Evolutionary conservation across 2,113 vertebrate species (phyloP).

Genomic region (Geococcyx californianus): DNA sequence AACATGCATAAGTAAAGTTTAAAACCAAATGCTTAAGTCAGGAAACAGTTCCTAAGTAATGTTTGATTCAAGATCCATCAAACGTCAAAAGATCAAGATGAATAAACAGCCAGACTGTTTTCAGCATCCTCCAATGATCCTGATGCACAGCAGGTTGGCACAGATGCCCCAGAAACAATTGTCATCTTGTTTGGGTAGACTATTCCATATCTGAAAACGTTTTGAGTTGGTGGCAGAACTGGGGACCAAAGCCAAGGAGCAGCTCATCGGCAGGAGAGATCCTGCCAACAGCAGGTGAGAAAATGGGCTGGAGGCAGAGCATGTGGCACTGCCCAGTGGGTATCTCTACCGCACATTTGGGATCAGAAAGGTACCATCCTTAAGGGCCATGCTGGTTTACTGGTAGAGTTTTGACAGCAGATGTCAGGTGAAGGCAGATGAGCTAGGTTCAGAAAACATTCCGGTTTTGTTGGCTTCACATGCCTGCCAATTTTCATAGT

Average conservation of each 20-base stretch:
- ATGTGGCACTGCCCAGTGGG: neutral
- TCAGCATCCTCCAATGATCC: neutral
- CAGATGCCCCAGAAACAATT: neutral
- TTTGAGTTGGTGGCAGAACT: neutral
- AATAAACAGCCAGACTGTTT: conserved; percentile 8
- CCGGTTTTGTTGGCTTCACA: neutral
- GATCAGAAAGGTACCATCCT: neutral
- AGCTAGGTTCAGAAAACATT: neutral
- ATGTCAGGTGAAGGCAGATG: neutral
- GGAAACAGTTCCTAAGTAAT: neutral
- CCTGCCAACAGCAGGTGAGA: neutral
- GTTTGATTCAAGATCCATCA: neutral
- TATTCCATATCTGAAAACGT: neutral
- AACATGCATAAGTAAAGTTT: neutral
- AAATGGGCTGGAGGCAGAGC: neutral
- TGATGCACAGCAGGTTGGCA: conserved; percentile 15
- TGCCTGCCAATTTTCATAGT: neutral
- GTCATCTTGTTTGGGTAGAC: neutral
- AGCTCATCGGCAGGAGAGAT: neutral
- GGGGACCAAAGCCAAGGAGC: neutral
- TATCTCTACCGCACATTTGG: neutral
- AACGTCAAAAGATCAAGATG: neutral
- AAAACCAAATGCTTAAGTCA: neutral
- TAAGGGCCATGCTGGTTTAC: neutral
- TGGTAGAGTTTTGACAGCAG: neutral